phyloP scores from a whole-genome alignment of 2,888 invertebrate species.

The Drosophila nr. perissopoda region DNA sequence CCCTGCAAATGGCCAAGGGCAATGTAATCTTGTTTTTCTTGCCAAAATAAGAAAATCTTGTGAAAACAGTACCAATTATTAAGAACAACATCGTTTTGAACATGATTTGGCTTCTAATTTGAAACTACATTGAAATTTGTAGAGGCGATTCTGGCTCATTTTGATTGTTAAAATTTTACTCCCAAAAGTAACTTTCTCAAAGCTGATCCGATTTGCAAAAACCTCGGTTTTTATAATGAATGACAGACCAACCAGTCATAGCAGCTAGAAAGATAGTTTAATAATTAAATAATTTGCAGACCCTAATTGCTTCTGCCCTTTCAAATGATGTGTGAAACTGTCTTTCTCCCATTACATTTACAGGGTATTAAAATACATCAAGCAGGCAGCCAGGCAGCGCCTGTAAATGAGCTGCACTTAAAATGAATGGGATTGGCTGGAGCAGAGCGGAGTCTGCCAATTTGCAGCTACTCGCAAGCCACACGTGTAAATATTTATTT shows the following conservation, averaged over 20 bases:
- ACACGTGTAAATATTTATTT: constrained; percentile 38
- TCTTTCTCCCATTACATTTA: neutral
- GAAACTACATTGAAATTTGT: no score
- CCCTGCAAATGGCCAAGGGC: neutral
- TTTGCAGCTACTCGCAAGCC: constrained; percentile 29
- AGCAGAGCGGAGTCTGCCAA: constrained; percentile 7
- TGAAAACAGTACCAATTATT: neutral
- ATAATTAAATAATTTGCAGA: neutral
- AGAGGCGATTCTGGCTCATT: no score
- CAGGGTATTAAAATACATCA: constrained; percentile 10
- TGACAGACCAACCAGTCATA: neutral
- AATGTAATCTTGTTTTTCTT: neutral
- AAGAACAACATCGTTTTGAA: neutral
- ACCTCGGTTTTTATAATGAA: no score
- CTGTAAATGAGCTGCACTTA: constrained; percentile 49
- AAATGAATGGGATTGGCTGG: constrained; percentile 14
- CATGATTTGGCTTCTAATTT: no score
- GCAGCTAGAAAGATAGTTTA: neutral
- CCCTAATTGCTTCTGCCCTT: neutral
- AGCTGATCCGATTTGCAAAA: no score
- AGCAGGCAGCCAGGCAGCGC: neutral
- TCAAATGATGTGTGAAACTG: neutral
- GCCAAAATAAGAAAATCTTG: neutral
- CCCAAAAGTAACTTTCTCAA: no score
- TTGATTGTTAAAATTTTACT: no score